Evolutionary conservation across 2,113 vertebrate genomes (phyloP), one percentile per base, ranked within the genome.

Genomic region (Numida meleagris): DNA sequence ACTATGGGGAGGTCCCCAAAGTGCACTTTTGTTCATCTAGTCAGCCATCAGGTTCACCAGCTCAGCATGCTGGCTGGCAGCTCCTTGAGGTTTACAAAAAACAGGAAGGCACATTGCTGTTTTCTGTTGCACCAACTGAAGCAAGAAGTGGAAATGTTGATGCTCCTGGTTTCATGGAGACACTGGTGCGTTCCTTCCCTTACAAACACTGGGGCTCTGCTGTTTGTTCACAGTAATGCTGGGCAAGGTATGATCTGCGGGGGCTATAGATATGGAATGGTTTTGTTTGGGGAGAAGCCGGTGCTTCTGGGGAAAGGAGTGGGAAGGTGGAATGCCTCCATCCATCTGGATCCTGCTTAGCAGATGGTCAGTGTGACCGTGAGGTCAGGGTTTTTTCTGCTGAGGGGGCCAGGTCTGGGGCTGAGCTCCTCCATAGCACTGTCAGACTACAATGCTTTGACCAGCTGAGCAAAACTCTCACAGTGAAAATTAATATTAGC

Each of bases 21-120:
- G 96, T 94, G 94, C 85, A 91, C 89, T 86, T 83, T n/a, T 90
- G 88, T 78, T 95, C 90, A 29, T 88, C 72, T 57, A 96, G 89
- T 75, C 88, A 90, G 76, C 79, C 90, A 91, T 96, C 95, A 95
- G 86, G 95, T 96, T 94, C 94, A 86, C 61, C 76, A 88, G 89
- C 89, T 89, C 95, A 93, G 87, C 68, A 0, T 82, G 90, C 12
- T 95, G 65, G 79, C 91, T 96, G 91, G 88, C 93, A 91, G 88
- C 73, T 97, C 85, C 82, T 95, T 57, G 80, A 95, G 79, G 48
- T 90, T 88, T 94, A 55, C 13, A 14, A 55, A 74, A 91, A 83
- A 58, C 70, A 42, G 51, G 72, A 91, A 61, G 85, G 76, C 72
- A 88, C 29, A 0, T 14, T 43, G 63, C 79, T 57, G 61, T 59